Conservation (phyloP, 2,113 vertebrate species). For the Tricholaema leucomelas region DNA sequence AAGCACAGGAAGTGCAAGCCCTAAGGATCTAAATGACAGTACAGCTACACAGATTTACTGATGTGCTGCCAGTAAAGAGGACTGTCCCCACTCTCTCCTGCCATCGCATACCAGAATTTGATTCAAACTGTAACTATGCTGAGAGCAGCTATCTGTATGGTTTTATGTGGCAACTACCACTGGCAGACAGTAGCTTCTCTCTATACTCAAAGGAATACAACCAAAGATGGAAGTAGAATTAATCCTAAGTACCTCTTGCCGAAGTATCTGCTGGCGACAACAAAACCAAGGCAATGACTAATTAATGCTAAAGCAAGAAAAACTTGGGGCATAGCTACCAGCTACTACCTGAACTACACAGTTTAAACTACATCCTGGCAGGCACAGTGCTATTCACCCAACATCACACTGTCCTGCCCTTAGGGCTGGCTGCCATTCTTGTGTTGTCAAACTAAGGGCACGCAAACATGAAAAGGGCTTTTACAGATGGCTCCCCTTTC, state of each 20-base stretch:
- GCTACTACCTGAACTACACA: neutral
- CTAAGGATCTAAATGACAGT: neutral
- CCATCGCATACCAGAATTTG: neutral
- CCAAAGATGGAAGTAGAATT: neutral
- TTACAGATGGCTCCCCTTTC: fast-evolving
- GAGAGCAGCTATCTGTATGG: neutral
- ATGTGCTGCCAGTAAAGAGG: neutral
- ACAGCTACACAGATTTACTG: neutral
- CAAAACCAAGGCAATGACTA: neutral
- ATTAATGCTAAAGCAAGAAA: neutral
- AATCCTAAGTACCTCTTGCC: neutral
- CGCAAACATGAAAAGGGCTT: fast-evolving
- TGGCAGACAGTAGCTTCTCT: neutral
- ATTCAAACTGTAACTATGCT: neutral
- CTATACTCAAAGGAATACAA: neutral
- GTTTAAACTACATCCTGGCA: neutral
- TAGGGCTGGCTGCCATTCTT: neutral
- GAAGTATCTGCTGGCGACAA: neutral
- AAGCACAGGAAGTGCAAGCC: neutral
- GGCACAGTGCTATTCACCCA: neutral
- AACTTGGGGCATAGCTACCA: neutral
- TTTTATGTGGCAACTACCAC: neutral
- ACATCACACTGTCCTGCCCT: neutral
- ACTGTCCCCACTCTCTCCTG: neutral
- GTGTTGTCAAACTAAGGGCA: neutral